Base-by-base conservation (phyloP, 2,797 vertebrate genomes). In the Melanotaenia nigrans region DNA sequence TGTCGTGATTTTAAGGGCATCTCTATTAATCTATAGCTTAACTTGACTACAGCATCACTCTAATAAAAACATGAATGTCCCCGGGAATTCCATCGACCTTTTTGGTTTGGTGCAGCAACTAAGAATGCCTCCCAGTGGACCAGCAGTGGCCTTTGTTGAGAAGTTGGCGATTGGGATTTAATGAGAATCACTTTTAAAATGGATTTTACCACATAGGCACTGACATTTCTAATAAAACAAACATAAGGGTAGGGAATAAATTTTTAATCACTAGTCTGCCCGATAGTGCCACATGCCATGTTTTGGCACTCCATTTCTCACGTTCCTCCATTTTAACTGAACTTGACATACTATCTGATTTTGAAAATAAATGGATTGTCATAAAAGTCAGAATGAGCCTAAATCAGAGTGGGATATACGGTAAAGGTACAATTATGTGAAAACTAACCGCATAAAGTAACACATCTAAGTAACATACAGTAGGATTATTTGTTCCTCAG, bases 181-280 rank as follows among this genome's bases (percentile, higher is more conserved):
- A 45, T 68, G 62, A n/a, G 68, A 82, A 59, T 76, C 55, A 71
- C 79, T 83, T 85, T 75, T 65, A 70, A 45, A 74, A 35, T 76
- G 74, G 79, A 67, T 62, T 83, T 78, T 69, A 68, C 71, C 38
- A 77, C 83, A 81, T 70, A 71, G 74, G 65, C 61, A 64, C 32
- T 78, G 71, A 83, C 74, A 82, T 79, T 78, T 77, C 60, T 74
- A 65, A 61, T 74, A 63, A 83, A 62, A 72, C 60, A 30, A 38
- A 61, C 66, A n/a, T 25, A 64, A 61, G 22, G 58, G 62, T 11
- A 51, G 42, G 22, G 68, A 72, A 82, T 81, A 0, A 57, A 82
- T 83, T 49, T 73, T 81, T 64, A 70, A 78, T 14, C 0, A 22
- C 38, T 55, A 70, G 22, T 67, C 51, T 32, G 40, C 42, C 24